A percentile compares a stretch with the other conserved stretches of the same genome.
Evolutionary conservation across 1,140 invertebrate species (phyloP).

Genomic region (Camponotus floridanus): DNA sequence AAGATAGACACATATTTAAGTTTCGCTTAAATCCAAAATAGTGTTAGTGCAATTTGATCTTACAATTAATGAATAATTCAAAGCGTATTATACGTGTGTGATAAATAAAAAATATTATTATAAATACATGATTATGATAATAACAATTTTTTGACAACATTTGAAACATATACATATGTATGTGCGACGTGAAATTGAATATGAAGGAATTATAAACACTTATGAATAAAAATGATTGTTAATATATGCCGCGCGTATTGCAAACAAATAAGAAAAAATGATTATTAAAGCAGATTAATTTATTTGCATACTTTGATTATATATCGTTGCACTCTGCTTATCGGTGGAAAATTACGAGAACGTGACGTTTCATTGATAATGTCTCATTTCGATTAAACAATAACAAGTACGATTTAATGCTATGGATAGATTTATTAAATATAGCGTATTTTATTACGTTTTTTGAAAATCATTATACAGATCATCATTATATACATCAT

Average conservation of each 20-base stretch:
- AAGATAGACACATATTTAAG: no score
- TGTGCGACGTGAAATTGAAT: neutral
- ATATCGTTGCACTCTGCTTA: neutral
- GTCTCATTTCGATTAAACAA: neutral
- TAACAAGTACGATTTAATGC: neutral
- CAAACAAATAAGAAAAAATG: neutral
- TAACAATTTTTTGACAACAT: no score
- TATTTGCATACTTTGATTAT: neutral
- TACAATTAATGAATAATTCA: no score
- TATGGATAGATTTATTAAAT: neutral
- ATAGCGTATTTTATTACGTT: neutral
- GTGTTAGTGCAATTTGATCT: no score
- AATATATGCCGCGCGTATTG: neutral
- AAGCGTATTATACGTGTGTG: no score
- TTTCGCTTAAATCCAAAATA: no score
- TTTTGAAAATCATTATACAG: no score
- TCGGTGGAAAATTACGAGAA: slow-evolving; percentile 10
- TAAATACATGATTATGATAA: no score
- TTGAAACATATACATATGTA: neutral
- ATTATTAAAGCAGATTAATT: slow-evolving; percentile 21
- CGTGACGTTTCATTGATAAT: slow-evolving; percentile 15
- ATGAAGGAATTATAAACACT: neutral
- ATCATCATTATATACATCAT: no score
- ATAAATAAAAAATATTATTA: no score
- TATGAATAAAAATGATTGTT: neutral